phyloP scores from a whole-genome alignment of 2,888 invertebrate species.

The Tachystola acroxantha region DNA sequence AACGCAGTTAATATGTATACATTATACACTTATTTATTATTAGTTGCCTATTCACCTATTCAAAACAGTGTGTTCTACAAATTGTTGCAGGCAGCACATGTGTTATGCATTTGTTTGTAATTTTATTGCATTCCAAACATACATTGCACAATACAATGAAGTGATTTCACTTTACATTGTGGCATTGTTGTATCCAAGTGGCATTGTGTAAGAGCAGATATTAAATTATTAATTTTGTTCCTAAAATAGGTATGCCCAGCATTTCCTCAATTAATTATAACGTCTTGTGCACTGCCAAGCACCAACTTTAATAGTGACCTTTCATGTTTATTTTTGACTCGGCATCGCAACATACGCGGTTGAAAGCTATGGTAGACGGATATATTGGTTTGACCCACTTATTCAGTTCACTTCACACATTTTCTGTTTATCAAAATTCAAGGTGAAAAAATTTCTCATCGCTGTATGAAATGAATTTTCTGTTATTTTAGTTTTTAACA shows the following conservation, averaged over 20 bases:
- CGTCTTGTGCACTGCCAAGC: slow-evolving; percentile 49
- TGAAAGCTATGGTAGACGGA: slow-evolving; percentile 40
- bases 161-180: no score
- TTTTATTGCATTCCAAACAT: no score
- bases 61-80: no score
- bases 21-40: no score
- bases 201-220: no score
- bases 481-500: neutral
- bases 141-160: no score
- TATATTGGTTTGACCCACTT: slow-evolving; percentile 58
- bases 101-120: no score
- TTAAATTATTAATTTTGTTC: no score
- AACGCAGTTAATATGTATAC: no score
- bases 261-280: slow-evolving; percentile 64
- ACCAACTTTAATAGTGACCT: slow-evolving; percentile 58
- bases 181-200: no score
- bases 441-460: slow-evolving; percentile 24
- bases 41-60: no score
- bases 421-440: slow-evolving; percentile 26
- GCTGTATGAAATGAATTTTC: neutral
- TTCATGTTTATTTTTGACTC: slow-evolving; percentile 63
- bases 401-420: slow-evolving; percentile 12
- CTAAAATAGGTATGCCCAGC: slow-evolving; percentile 32
- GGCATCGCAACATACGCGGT: slow-evolving; percentile 36
- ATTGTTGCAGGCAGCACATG: no score